A percentile compares a stretch with the other conserved stretches of the same genome.
Evolutionary conservation across 2,797 vertebrate genomes (phyloP).

Genomic region (Apogon talboti): DNA sequence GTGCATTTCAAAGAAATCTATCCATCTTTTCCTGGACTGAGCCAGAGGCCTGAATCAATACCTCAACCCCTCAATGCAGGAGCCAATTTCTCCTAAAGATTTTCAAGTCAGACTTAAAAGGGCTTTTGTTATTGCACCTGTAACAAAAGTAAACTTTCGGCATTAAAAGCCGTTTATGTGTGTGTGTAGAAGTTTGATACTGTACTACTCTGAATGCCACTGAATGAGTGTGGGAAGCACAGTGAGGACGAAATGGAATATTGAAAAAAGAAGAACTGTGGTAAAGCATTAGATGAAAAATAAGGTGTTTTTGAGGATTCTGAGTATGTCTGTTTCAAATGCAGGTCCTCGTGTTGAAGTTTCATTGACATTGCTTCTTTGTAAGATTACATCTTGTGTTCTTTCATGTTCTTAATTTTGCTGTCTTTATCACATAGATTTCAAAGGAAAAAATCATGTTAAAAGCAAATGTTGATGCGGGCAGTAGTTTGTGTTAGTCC

Average conservation of each 20-base stretch:
- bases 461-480: not conserved
- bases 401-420: not conserved
- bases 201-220: slow-evolving; percentile 24
- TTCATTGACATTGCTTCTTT: slow-evolving; percentile 3
- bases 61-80: slow-evolving; percentile 80
- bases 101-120: slow-evolving; percentile 87
- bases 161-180: slow-evolving; percentile 62
- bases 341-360: not conserved
- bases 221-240: slow-evolving; percentile 20
- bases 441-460: not conserved
- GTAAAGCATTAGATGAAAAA: slow-evolving; percentile 12
- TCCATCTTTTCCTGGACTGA: slow-evolving; percentile 84
- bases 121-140: slow-evolving; percentile 86
- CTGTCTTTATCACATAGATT: not conserved
- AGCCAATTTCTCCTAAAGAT: slow-evolving; percentile 88
- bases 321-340: slow-evolving; percentile 2
- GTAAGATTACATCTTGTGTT: not conserved
- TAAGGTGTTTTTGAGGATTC: slow-evolving; percentile 8
- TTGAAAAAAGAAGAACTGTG: slow-evolving; percentile 33
- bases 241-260: slow-evolving; percentile 17
- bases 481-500: not conserved
- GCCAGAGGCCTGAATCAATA: slow-evolving; percentile 86
- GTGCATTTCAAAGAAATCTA: slow-evolving; percentile 87
- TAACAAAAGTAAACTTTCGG: slow-evolving; percentile 86
- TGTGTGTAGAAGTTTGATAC: slow-evolving; percentile 41